Evolutionary conservation across 2,888 invertebrate genomes (phyloP), one percentile per base, ranked within the genome.

Genomic region (Brenthis hecate): DNA sequence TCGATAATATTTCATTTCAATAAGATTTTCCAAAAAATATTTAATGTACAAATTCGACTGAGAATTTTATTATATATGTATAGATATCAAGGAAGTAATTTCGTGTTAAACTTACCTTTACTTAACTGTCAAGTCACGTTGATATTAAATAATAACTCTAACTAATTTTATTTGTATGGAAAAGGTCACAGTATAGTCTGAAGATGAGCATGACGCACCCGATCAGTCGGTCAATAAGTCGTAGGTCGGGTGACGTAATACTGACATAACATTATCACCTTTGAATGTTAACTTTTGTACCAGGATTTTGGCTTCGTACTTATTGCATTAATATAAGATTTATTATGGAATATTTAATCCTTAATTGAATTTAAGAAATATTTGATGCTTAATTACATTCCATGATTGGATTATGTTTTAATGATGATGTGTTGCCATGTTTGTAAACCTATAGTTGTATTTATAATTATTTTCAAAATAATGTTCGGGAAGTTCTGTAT

Each of bases 171-270:
- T 69, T 54, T 65, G 69, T 66, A 60, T 60, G 48, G 51, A 65
- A 71, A 71, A 71, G 71, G 71, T 71, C 71, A 70, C 54, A 14
- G 36, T 19, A 61, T 53, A 56, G 51, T 50, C 50, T 53, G 60
- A 65, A 68, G 73, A 70, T 71, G 69, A 65, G 69, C 67, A 64
- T 65, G 70, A 72, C 67, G 61, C 57, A 66, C 61, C 62, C 5
- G 13, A 68, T 69, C 73, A 70, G 65, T 75, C 71, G 73, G 70
- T 74, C 72, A 72, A 72, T 68, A 79, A 74, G 80, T 76, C 80
- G 73, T 76, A 82, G 82, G 80, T 84, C 81, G 80, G 66, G 71
- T 73, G 55, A 76, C 70, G 73, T 73, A 73, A 76, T 68, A 53
- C 36, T 68, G 65, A 65, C 67, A 66, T 71, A 68, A 72, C 63